Percentiles rank a stretch among this genome's conserved stretches.
phyloP scores from a whole-genome alignment of 2,888 invertebrate species.

The Caenorhabditis sp. region DNA sequence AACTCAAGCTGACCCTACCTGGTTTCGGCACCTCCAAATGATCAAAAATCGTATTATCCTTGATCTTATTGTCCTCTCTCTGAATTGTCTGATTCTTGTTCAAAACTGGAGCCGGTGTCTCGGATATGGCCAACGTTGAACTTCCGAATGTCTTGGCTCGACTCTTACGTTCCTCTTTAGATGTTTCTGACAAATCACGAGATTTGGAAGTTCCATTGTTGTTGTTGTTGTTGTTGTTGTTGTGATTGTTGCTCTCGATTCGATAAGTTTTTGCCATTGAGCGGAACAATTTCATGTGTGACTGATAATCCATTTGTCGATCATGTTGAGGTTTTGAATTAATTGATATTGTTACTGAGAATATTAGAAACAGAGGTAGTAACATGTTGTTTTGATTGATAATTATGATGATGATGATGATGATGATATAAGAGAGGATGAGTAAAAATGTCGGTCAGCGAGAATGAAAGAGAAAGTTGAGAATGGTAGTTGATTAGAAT shows the following conservation, averaged over 20 bases:
- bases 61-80: slow-evolving; percentile 21
- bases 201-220: slow-evolving; percentile 4
- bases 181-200: not conserved
- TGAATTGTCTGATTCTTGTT: slow-evolving; percentile 6
- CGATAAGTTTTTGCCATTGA: slow-evolving; percentile 3
- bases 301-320: slow-evolving; percentile 13
- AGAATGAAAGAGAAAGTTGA: slow-evolving; percentile 25
- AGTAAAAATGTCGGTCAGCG: slow-evolving; percentile 17
- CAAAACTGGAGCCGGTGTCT: not conserved
- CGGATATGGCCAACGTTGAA: slow-evolving; percentile 13
- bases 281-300: slow-evolving; percentile 31
- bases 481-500: not conserved
- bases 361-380: slow-evolving; percentile 5
- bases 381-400: not conserved
- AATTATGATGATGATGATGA: not conserved
- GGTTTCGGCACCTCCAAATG: slow-evolving; percentile 27
- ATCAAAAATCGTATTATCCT: slow-evolving; percentile 29
- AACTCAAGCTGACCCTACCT: not conserved
- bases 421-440: slow-evolving; percentile 19
- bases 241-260: not conserved
- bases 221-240: not conserved
- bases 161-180: slow-evolving; percentile 14
- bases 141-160: slow-evolving; percentile 18
- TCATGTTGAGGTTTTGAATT: not conserved
- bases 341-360: not conserved